Evolutionary conservation across 1,140 invertebrate genomes (phyloP).

Genomic region (Samia ricini): DNA sequence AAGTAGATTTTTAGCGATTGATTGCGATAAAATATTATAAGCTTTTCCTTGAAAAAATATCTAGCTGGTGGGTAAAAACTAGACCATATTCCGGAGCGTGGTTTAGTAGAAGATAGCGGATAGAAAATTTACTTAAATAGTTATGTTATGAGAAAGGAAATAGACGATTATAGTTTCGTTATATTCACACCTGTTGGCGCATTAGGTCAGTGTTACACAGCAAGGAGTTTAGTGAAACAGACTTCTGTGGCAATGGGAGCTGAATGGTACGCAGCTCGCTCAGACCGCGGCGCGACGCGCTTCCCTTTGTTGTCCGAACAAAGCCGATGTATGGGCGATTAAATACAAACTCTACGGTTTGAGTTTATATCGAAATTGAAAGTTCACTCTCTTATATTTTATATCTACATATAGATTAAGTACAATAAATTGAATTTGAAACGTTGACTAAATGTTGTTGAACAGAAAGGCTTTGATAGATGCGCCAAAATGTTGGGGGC

Average conservation of each 20-base stretch:
- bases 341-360: conserved; percentile 52
- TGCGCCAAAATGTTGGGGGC: no score
- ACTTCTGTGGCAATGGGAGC: conserved; percentile 53
- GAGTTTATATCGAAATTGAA: conserved; percentile 58
- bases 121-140: no score
- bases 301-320: conserved; percentile 55
- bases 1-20: no score
- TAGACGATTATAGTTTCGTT: conserved; percentile 34
- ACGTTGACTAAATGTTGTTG: no score
- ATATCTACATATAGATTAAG: not conserved
- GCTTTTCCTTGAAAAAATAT: no score
- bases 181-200: conserved; percentile 64
- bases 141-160: no score
- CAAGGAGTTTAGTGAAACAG: conserved; percentile 68
- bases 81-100: no score
- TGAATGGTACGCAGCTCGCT: conserved; percentile 61
- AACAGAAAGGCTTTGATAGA: no score
- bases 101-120: no score
- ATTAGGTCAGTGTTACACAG: conserved; percentile 72
- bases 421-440: no score
- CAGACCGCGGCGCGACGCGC: conserved; percentile 31
- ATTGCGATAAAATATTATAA: no score
- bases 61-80: no score
- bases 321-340: conserved; percentile 65
- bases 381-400: conserved; percentile 32